Evolutionary conservation across 2,797 vertebrate genomes (phyloP), one percentile per base, ranked within the genome.

Genomic region (Echeneis naucrates): DNA sequence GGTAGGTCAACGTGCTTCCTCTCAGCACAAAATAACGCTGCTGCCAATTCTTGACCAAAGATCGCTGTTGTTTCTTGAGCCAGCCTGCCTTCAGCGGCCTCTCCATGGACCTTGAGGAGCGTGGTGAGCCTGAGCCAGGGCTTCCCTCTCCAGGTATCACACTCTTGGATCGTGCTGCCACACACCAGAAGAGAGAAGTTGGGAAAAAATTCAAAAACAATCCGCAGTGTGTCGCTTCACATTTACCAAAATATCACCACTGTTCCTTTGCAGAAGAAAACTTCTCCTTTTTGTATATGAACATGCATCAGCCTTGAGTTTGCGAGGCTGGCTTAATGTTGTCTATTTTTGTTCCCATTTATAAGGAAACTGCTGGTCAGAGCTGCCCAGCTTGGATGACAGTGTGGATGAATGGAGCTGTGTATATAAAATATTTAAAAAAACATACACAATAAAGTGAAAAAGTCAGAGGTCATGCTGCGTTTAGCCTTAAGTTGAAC

Each of bases 31-130:
- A 98, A 91, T 95, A 99, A 5, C 95, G 90, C 40, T 96, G 94
- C 84, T 99, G 97, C 98, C 98, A 99, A 92, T 98, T 98, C 90
- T 97, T 98, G 40, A 99, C 96, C 1, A 99, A 93, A 66, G 96
- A 96, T 75, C 96, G 93, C 88, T 99, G 97, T 83, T 98, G 97
- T 86, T 98, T 99, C 87, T 96, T 97, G 77, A 99, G 91, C 97
- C 98, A 99, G 68, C 98, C 98, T 0, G 95, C 91, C 89, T 97
- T 98, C 77, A 97, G 89, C 0, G 97, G 96, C 74, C 95, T 94
- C 82, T 98, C 96, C 88, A 95, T 92, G 0, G 93, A 85, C 76
- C 78, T 92, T 75, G 89, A 78, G 48, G 89, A 88, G 14, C 82
- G 69, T 0, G 92, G 82, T 0, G 76, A 80, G 24, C 87, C 68